Conservation (phyloP, 2,797 vertebrate species). For the Propithecus perrieri region DNA sequence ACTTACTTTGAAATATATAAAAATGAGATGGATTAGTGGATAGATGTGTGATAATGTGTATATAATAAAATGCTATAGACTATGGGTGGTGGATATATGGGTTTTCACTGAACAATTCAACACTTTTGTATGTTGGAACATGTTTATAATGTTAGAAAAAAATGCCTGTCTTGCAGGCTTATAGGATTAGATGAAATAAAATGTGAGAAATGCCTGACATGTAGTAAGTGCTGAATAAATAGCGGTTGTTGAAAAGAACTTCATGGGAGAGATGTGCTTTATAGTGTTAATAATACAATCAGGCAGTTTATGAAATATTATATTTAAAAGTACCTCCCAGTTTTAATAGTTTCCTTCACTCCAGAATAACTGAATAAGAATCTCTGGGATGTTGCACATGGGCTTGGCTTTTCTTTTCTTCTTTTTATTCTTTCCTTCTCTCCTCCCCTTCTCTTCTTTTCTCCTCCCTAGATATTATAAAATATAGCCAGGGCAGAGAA, state of each 20-base stretch:
- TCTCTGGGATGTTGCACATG: background rate
- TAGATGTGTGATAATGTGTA: background rate
- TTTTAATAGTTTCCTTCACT: background rate
- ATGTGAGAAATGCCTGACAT: background rate
- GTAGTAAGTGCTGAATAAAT: background rate
- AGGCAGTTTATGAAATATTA: slow-evolving; percentile 16
- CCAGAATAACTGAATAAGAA: background rate
- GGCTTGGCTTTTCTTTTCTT: background rate
- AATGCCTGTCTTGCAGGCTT: background rate
- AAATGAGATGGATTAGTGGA: background rate
- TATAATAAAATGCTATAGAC: background rate
- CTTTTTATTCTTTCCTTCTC: background rate
- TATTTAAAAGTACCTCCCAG: background rate
- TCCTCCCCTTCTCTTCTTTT: background rate
- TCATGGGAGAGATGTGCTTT: background rate
- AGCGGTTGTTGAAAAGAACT: background rate
- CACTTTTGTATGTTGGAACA: background rate
- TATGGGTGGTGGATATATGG: background rate
- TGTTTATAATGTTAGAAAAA: slow-evolving; percentile 13
- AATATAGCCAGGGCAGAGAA: background rate
- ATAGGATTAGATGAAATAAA: background rate
- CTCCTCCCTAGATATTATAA: background rate
- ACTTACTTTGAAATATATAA: slow-evolving; percentile 8
- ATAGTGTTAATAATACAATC: background rate
- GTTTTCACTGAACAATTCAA: background rate